Evolutionary conservation across 2,113 vertebrate species (phyloP).

Genomic region (Nyctibius bracteatus): DNA sequence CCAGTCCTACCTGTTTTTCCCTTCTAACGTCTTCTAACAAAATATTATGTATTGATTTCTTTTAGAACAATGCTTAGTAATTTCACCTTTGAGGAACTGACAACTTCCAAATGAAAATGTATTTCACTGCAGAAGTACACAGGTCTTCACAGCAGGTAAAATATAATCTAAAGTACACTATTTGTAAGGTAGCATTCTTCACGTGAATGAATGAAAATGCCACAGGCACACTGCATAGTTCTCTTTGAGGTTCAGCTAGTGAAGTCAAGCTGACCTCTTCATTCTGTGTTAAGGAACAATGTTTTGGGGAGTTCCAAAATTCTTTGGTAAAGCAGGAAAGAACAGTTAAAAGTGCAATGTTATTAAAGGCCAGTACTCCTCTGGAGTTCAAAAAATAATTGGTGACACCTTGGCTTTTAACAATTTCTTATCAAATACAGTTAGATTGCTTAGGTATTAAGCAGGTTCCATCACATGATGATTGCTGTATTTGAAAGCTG

Average conservation of each 20-base stretch:
- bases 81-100: slow-evolving; percentile 47
- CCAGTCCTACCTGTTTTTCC: background rate
- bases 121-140: slow-evolving; percentile 41
- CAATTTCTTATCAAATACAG: background rate
- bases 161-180: slow-evolving; percentile 25
- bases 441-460: background rate
- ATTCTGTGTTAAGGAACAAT: background rate
- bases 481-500: background rate
- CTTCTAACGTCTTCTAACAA: background rate
- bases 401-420: background rate
- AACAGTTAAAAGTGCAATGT: background rate
- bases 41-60: slow-evolving; percentile 41
- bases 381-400: background rate
- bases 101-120: slow-evolving; percentile 55
- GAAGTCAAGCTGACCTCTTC: slow-evolving; percentile 21
- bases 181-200: slow-evolving; percentile 29
- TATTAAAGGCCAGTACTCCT: background rate
- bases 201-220: slow-evolving; percentile 18
- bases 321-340: background rate
- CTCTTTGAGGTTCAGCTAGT: background rate
- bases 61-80: slow-evolving; percentile 37
- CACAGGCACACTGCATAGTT: background rate
- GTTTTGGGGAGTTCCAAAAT: slow-evolving; percentile 3
- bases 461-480: background rate
- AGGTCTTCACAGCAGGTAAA: slow-evolving; percentile 56